Conservation (phyloP, 2,113 vertebrate genomes). For the Elephantulus edwardii region DNA sequence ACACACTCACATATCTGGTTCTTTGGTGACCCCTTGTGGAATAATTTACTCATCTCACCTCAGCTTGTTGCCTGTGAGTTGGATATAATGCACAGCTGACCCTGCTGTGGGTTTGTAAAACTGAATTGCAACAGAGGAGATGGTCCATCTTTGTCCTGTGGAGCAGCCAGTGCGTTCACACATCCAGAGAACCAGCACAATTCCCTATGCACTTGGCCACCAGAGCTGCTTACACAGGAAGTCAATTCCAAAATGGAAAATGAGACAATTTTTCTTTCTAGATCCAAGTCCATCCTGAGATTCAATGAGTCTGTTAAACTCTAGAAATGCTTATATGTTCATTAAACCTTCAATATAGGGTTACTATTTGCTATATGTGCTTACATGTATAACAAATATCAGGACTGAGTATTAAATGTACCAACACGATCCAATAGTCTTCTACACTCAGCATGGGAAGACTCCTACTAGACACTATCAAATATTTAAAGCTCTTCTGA, state of each 20-base stretch:
- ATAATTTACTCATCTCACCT: constrained; percentile 7
- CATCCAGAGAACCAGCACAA: no score
- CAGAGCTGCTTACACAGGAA: not conserved
- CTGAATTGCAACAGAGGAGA: no score
- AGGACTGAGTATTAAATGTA: not conserved
- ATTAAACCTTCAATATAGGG: not conserved
- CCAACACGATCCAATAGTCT: not conserved
- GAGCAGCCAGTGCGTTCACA: no score
- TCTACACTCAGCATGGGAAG: not conserved
- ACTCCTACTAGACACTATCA: not conserved
- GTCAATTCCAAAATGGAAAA: not conserved
- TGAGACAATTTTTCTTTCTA: not conserved
- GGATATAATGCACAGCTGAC: no score
- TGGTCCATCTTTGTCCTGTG: no score
- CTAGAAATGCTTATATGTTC: not conserved
- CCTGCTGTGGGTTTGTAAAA: no score
- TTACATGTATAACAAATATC: not conserved
- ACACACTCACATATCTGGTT: not conserved
- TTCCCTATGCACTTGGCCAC: no score
- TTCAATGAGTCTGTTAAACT: not conserved
- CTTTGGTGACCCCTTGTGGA: constrained; percentile 73
- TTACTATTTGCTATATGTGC: not conserved
- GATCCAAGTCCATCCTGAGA: not conserved
- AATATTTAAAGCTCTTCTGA: constrained; percentile 14
- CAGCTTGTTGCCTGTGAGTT: no score